A percentile compares a stretch with the other conserved stretches of the same genome.
phyloP scores from a whole-genome alignment of 2,113 vertebrate genomes.

The Bos indicus region DNA sequence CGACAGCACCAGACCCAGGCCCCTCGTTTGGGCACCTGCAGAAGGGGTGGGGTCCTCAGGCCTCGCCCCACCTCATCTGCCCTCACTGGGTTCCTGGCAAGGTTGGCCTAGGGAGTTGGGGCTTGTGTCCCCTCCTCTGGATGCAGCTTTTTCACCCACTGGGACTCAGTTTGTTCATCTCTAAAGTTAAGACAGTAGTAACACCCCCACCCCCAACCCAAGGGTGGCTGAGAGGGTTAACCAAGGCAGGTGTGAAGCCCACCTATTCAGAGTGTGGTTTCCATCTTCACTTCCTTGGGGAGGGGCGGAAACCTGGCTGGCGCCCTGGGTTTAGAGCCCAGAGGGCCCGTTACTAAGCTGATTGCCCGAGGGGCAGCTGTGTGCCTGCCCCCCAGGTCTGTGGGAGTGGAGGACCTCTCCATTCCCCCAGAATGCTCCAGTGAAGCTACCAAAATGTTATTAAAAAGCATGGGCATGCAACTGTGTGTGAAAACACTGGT shows the following conservation, averaged over 20 bases:
- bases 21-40: neutral
- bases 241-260: neutral
- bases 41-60: neutral
- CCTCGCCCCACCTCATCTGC: neutral
- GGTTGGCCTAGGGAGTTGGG: neutral
- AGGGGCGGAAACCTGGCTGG: neutral
- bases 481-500: neutral
- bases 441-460: neutral
- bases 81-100: neutral
- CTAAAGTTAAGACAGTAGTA: neutral
- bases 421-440: neutral
- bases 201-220: neutral
- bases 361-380: neutral
- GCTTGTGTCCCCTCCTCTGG: neutral
- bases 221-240: neutral
- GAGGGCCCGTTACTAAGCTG: neutral
- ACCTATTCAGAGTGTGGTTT: neutral
- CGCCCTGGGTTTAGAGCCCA: neutral
- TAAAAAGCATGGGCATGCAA: neutral
- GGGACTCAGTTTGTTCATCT: neutral
- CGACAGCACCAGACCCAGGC: neutral
- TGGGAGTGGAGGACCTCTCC: neutral
- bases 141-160: neutral
- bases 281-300: neutral
- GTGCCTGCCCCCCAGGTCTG: neutral